phyloP scores from a whole-genome alignment of 2,888 invertebrate species.

The Drosophila mulleri region DNA sequence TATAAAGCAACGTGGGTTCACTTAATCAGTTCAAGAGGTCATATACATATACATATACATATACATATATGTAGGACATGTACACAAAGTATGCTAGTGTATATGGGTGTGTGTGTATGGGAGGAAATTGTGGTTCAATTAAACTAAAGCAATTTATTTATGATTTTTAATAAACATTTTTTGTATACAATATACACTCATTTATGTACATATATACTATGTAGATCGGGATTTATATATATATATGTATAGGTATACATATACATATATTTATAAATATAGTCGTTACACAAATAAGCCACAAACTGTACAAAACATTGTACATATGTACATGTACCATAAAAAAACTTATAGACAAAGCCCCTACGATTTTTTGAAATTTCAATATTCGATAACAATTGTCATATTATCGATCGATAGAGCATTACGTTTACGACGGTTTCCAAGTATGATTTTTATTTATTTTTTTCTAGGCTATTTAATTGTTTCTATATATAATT shows the following conservation, averaged over 20 bases:
- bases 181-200: slow-evolving; percentile 48
- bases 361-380: slow-evolving; percentile 28
- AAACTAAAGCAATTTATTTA: slow-evolving; percentile 30
- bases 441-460: slow-evolving; percentile 61
- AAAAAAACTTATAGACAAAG: slow-evolving; percentile 73
- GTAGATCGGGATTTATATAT: slow-evolving; percentile 26
- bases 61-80: slow-evolving; percentile 4
- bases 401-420: slow-evolving; percentile 35
- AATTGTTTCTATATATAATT: slow-evolving; percentile 45
- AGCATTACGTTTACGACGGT: slow-evolving; percentile 68
- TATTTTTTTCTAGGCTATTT: slow-evolving; percentile 45
- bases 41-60: slow-evolving; percentile 9
- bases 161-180: slow-evolving; percentile 11
- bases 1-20: slow-evolving; percentile 67
- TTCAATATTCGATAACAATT: slow-evolving; percentile 27
- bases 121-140: slow-evolving; percentile 11
- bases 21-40: slow-evolving; percentile 70
- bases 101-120: slow-evolving; percentile 1
- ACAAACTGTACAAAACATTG: slow-evolving; percentile 70
- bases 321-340: slow-evolving; percentile 42
- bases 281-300: slow-evolving; percentile 80
- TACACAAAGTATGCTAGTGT: slow-evolving; percentile 31
- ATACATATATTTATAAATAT: slow-evolving; percentile 53
- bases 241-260: slow-evolving; percentile 26
- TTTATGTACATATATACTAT: slow-evolving; percentile 34